Base-by-base conservation (phyloP, 2,113 vertebrate species). In the Colinus virginianus region DNA sequence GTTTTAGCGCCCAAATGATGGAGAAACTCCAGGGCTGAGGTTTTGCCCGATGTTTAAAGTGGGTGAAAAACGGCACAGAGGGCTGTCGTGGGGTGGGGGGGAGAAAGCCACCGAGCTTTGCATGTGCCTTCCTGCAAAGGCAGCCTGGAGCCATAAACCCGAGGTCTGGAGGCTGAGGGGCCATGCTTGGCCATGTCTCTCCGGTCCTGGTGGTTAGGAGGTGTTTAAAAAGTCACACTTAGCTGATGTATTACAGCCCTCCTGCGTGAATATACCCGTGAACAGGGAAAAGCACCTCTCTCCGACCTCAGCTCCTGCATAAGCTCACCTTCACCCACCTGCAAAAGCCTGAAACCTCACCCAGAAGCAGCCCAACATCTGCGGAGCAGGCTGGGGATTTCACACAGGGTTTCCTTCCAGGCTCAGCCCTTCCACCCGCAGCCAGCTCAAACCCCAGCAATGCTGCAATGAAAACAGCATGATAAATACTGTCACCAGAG, bases 401-500 rank as follows among this genome's bases (percentile, higher is more conserved):
- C 67, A 67, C 45, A 67, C 15, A 1, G 11, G 61, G 26, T 71
- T 84, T 89, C 43, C 36, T 48, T 42, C 87, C n/a, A 80, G 61
- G 19, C 92, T 81, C 72, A 48, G 64, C 42, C 51, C 38, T 63
- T 84, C 40, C 0, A 32, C 59, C 77, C 86, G 53, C 78, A 96
- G 69, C 68, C 36, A 72, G 82, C 79, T 78, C 61, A 94, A 94
- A 88, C 30, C 40, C 74, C 34, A 87, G 71, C 88, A 87, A 76
- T 53, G 64, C 63, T 83, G 75, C 64, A 79, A 91, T 62, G 69
- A 87, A 93, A 63, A 77, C 40, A 78, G 66, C 15, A 32, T 42
- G 72, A 90, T 70, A 92, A 95, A 85, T 80, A 95, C 51, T 91
- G 93, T 87, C 71, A 83, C 87, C 64, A 95, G 87, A 78, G 89